Evolutionary conservation across 2,113 vertebrate species (phyloP).

Genomic region (Rhabdornis inornatus): DNA sequence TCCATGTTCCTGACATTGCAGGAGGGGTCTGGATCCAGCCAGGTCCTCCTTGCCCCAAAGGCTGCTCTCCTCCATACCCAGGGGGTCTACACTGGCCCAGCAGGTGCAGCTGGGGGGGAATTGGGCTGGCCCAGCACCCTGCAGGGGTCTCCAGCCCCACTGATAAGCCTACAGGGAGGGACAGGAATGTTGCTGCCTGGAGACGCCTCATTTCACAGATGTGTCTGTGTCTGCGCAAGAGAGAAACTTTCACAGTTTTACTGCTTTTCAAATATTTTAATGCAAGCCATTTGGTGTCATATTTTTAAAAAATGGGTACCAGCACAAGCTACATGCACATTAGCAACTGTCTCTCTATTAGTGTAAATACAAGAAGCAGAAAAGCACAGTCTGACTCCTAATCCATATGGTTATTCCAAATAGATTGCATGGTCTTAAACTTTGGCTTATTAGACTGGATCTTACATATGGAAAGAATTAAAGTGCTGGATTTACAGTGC

Average conservation of each 20-base stretch:
- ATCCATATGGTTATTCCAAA: conserved; percentile 52
- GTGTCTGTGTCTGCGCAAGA: neutral
- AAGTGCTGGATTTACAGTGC: conserved; percentile 51
- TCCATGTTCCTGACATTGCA: fast-evolving
- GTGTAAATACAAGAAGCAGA: conserved; percentile 54
- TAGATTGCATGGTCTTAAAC: conserved; percentile 55
- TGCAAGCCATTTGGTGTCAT: conserved; percentile 56
- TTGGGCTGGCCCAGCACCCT: neutral
- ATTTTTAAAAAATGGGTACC: conserved; percentile 29
- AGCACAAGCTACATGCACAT: conserved; percentile 19
- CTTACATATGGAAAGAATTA: conserved; percentile 58
- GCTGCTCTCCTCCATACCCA: neutral
- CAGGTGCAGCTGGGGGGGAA: neutral
- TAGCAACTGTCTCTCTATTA: conserved; percentile 29
- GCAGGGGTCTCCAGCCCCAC: neutral
- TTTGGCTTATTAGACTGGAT: conserved; percentile 45
- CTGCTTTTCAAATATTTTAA: conserved; percentile 51
- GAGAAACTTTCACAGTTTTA: conserved; percentile 38
- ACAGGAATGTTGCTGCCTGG: neutral
- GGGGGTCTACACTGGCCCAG: neutral
- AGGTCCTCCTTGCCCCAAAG: neutral
- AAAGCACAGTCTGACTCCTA: conserved; percentile 56
- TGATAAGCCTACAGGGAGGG: neutral
- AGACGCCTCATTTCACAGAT: neutral
- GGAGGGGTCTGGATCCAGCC: neutral